Percentiles rank a stretch among this genome's conserved stretches.
These are phyloP conservation scores for Formicarius rufipectus DNA, from an alignment of 2,113 vertebrate genomes.

Conservation along the genomic window DNA sequence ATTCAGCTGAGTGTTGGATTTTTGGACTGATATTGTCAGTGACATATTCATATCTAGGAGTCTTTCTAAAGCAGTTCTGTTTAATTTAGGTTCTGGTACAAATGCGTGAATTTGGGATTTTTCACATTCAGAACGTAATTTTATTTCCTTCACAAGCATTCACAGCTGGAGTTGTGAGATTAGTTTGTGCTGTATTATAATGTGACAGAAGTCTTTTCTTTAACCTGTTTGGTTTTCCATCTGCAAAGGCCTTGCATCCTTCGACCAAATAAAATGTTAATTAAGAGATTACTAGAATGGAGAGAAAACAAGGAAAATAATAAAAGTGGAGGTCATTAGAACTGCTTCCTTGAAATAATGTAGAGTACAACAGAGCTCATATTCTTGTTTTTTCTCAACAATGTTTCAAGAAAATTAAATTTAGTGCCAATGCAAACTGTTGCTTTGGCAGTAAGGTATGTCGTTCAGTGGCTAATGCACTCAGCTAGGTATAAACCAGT, in stretches of 20 bases:
- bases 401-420: not conserved
- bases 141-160: not conserved
- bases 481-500: not conserved
- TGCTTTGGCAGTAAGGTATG: not conserved
- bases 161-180: not conserved
- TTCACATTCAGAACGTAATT: not conserved
- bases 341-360: not conserved
- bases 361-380: not conserved
- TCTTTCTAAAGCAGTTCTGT: not conserved
- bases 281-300: not conserved
- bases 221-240: not conserved
- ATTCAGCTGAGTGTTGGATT: not conserved
- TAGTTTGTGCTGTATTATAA: not conserved
- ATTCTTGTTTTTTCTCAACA: not conserved
- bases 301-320: not conserved
- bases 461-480: not conserved
- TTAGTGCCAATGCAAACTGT: not conserved
- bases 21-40: not conserved
- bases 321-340: not conserved
- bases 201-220: not conserved
- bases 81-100: not conserved
- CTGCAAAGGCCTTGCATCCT: not conserved
- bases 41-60: not conserved
- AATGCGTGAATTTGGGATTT: not conserved
- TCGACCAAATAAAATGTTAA: not conserved